These are phyloP conservation scores for Megaceryle torquata DNA, from an alignment of 2,113 vertebrate species.

Conservation along the genomic window DNA sequence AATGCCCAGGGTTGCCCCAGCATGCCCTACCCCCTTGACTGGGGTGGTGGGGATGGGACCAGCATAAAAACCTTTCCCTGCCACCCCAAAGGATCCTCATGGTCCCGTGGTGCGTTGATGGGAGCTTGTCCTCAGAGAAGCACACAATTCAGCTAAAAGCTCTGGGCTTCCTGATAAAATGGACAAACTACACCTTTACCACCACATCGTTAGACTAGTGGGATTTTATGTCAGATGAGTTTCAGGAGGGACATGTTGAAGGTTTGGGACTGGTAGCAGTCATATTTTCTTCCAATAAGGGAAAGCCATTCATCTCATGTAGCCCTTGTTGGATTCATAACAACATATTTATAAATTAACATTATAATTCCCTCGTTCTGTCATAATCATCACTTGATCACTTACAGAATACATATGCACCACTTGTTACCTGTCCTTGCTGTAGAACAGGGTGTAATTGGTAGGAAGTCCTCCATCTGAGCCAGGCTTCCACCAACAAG, in stretches of 20 bases:
- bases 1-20: rapidly evolving
- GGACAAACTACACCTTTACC: background rate
- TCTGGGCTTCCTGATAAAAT: background rate
- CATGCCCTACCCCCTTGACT: background rate
- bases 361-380: background rate
- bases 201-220: background rate
- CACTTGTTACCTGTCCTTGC: constrained; percentile 81
- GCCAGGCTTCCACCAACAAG: constrained; percentile 92
- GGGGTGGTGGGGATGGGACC: background rate
- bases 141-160: background rate
- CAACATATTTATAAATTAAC: background rate
- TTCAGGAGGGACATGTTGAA: background rate
- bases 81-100: rapidly evolving
- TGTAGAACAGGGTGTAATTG: constrained; percentile 85
- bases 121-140: background rate
- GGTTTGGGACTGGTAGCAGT: background rate
- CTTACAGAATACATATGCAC: background rate
- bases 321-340: background rate
- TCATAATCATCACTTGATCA: background rate
- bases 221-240: background rate
- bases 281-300: background rate
- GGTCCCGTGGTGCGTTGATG: rapidly evolving
- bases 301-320: background rate
- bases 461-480: constrained; percentile 83
- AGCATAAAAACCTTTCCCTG: background rate